Conservation (phyloP, 2,888 invertebrate species). For the Chymomyza amoena region DNA sequence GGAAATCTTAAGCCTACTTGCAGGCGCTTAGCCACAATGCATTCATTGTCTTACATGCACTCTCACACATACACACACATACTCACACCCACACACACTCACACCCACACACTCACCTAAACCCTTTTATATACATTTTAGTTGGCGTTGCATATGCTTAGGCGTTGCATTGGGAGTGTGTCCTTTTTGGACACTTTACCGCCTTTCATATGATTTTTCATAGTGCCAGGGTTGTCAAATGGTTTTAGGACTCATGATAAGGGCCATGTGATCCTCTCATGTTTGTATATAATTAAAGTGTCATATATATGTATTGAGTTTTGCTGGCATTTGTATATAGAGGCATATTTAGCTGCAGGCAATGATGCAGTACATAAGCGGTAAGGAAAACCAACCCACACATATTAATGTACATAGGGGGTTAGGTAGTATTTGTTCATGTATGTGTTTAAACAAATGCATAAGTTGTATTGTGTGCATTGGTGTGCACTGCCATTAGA, state of each 20-base stretch:
- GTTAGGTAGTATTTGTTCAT: background rate
- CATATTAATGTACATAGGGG: background rate
- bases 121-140: background rate
- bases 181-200: background rate
- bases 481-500: background rate
- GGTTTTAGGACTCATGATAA: background rate
- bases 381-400: background rate
- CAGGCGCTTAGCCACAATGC: background rate
- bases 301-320: conserved; percentile 37
- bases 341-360: background rate
- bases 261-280: background rate
- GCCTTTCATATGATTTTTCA: background rate
- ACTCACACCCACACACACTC: conserved; percentile 1
- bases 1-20: conserved; percentile 60
- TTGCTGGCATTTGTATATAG: conserved; percentile 35
- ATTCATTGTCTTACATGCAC: conserved; percentile 13
- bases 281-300: conserved; percentile 63
- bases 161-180: background rate
- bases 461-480: background rate
- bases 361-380: background rate
- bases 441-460: background rate
- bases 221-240: background rate
- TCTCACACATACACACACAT: background rate
- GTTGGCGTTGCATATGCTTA: background rate
- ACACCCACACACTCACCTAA: background rate